Evolutionary conservation across 2,888 invertebrate genomes (phyloP).

Genomic region (Caenorhabditis wallacei): DNA sequence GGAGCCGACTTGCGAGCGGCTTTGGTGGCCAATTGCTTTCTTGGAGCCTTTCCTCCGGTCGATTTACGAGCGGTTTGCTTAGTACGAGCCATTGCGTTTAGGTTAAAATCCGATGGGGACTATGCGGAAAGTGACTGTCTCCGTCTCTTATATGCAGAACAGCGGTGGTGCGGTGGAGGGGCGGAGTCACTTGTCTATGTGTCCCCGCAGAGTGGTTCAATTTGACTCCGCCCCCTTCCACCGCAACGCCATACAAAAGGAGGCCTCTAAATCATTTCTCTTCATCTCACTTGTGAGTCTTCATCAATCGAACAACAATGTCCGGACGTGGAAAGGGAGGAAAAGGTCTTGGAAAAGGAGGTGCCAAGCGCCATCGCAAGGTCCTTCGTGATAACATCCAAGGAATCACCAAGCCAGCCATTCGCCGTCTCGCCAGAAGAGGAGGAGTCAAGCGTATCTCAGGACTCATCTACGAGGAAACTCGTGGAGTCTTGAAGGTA

Average conservation of each 20-base stretch:
- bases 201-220: slow-evolving; percentile 32
- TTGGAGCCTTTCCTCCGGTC: slow-evolving; percentile 75
- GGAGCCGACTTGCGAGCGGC: slow-evolving; percentile 85
- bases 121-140: background rate
- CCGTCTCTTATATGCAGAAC: background rate
- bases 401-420: slow-evolving; percentile 84
- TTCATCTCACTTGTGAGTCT: slow-evolving; percentile 55
- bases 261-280: too few relatives aligned
- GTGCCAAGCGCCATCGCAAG: slow-evolving; percentile 91
- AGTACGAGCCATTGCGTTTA: slow-evolving; percentile 69
- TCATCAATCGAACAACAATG: slow-evolving; percentile 84
- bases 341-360: slow-evolving; percentile 90
- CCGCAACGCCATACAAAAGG: slow-evolving; percentile 11
- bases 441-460: slow-evolving; percentile 73
- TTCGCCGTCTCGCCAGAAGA: slow-evolving; percentile 84
- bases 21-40: slow-evolving; percentile 77
- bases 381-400: slow-evolving; percentile 86
- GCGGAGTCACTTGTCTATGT: slow-evolving; percentile 18
- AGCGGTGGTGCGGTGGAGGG: slow-evolving; percentile 10
- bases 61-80: slow-evolving; percentile 75
- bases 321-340: slow-evolving; percentile 91
- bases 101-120: slow-evolving; percentile 32
- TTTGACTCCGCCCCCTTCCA: slow-evolving; percentile 32
- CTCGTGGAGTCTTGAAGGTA: slow-evolving; percentile 65
- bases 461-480: slow-evolving; percentile 29